Percentiles rank a stretch among this genome's conserved stretches.
phyloP scores from a whole-genome alignment of 2,113 vertebrate species.

The Gopherus evgoodei region DNA sequence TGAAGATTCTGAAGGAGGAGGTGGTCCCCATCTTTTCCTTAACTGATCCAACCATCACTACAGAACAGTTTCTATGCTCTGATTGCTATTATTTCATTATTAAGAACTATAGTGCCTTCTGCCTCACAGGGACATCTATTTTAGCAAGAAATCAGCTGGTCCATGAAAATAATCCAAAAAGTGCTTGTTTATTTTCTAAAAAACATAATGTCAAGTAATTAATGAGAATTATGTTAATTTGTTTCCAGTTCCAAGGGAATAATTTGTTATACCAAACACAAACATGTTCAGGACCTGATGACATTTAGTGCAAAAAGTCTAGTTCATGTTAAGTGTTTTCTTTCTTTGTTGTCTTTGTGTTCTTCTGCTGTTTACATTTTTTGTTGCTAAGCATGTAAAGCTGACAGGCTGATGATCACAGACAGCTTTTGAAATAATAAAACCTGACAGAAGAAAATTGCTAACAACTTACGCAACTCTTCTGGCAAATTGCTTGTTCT shows the following conservation, averaged over 20 bases:
- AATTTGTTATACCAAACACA: constrained; percentile 26
- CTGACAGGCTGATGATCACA: background rate
- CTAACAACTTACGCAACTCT: constrained; percentile 82
- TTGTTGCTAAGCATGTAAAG: constrained; percentile 31
- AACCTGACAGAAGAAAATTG: constrained; percentile 38
- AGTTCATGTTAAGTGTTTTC: constrained; percentile 12
- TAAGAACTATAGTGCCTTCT: constrained; percentile 27
- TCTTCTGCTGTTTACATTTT: background rate
- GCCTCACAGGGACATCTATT: constrained; percentile 57
- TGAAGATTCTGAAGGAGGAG: background rate
- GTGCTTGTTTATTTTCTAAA: constrained; percentile 46
- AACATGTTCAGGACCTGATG: constrained; percentile 24
- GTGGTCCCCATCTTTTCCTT: background rate
- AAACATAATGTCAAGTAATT: constrained; percentile 58
- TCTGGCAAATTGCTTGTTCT: constrained; percentile 83
- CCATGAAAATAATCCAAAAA: constrained; percentile 31
- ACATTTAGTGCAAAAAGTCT: background rate
- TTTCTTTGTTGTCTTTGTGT: constrained; percentile 34
- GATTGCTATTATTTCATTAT: background rate
- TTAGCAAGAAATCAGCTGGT: constrained; percentile 49
- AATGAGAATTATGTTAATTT: constrained; percentile 1
- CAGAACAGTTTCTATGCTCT: background rate
- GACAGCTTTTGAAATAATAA: background rate
- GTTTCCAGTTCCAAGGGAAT: constrained; percentile 35
- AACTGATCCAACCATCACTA: background rate